These are phyloP conservation scores for Halcyon senegalensis DNA, from an alignment of 2,113 vertebrate genomes.

Conservation along the genomic window DNA sequence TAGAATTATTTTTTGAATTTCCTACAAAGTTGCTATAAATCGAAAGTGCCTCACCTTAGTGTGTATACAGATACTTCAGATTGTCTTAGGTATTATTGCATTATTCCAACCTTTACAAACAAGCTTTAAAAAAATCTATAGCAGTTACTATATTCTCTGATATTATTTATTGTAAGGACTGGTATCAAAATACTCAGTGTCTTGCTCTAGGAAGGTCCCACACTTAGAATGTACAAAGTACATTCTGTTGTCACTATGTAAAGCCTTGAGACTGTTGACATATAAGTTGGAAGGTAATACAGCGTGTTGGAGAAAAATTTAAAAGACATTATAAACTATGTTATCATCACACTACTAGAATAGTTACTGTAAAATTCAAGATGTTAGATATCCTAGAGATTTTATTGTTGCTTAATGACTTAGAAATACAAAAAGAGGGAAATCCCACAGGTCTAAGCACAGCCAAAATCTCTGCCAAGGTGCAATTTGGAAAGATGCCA, in stretches of 20 bases:
- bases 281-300: not conserved
- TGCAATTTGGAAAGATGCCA: conserved; percentile 42
- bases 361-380: not conserved
- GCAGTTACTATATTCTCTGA: not conserved
- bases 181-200: not conserved
- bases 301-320: not conserved
- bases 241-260: not conserved
- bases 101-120: not conserved
- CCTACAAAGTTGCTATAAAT: not conserved
- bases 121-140: not conserved
- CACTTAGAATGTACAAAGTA: not conserved
- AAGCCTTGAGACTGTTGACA: not conserved
- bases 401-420: conserved; percentile 12
- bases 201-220: not conserved
- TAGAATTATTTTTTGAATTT: not conserved
- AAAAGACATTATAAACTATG: not conserved
- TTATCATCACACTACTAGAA: not conserved
- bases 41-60: not conserved
- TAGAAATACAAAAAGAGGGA: not conserved
- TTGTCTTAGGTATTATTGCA: not conserved
- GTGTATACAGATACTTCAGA: not conserved
- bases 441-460: not conserved
- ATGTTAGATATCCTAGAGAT: not conserved
- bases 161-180: not conserved
- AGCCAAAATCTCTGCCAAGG: conserved; percentile 33